Conservation (phyloP, 2,888 invertebrate species). For the Heliconius charithonia region DNA sequence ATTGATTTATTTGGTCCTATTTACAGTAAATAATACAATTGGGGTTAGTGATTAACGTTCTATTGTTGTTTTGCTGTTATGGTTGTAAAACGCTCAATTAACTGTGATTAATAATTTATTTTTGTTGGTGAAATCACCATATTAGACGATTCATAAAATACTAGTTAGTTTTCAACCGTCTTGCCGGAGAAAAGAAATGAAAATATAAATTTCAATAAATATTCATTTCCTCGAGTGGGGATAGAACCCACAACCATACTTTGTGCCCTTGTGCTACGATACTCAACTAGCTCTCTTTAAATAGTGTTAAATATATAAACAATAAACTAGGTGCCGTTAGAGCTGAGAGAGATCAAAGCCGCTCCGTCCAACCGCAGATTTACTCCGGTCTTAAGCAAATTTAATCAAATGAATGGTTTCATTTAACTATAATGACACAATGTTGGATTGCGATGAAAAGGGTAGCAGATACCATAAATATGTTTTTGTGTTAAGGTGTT, state of each 20-base stretch:
- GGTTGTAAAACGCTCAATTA: too few species aligned
- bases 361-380: conserved; percentile 22
- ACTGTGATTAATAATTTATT: too few species aligned
- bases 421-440: conserved; percentile 3
- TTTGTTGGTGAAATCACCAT: too few species aligned
- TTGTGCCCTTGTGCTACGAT: background rate
- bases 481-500: background rate
- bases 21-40: conserved; percentile 18
- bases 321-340: conserved; percentile 5
- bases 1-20: conserved; percentile 13
- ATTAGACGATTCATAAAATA: too few species aligned
- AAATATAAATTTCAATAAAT: too few species aligned
- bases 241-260: too few species aligned
- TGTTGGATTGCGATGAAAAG: too few species aligned
- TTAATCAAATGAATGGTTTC: conserved; percentile 21
- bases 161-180: too few species aligned
- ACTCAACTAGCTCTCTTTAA: background rate
- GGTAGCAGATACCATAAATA: background rate
- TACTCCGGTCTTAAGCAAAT: conserved; percentile 17
- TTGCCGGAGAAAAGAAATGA: too few species aligned
- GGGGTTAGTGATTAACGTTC: background rate
- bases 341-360: conserved; percentile 23
- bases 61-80: background rate
- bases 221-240: too few species aligned
- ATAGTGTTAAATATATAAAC: conserved; percentile 18